Percentiles rank a stretch among this genome's conserved stretches.
Conservation (phyloP, 1,140 invertebrate genomes). For the Ceratitis capitata region DNA sequence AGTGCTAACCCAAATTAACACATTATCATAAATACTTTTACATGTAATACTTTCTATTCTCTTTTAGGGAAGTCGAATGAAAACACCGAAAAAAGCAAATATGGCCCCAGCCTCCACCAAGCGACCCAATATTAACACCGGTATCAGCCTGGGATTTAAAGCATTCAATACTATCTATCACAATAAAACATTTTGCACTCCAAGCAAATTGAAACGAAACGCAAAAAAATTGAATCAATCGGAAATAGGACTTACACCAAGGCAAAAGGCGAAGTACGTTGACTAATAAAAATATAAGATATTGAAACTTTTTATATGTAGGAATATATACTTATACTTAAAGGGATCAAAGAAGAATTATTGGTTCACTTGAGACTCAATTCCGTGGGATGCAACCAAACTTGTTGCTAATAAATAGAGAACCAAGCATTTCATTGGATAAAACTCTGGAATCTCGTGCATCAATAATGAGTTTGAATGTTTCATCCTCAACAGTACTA, state of each 20-base stretch:
- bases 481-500: slow-evolving; percentile 45
- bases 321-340: not conserved
- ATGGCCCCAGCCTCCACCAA: not conserved
- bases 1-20: not conserved
- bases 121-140: not conserved
- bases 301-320: too few relatives aligned
- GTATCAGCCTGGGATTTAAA: not conserved
- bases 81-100: not conserved
- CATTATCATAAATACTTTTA: not conserved
- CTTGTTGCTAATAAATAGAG: not conserved
- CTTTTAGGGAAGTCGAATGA: not conserved
- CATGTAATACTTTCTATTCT: not conserved
- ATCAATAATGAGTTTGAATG: slow-evolving; percentile 43
- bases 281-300: not conserved
- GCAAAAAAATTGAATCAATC: slow-evolving; percentile 42
- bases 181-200: slow-evolving; percentile 46
- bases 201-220: slow-evolving; percentile 33
- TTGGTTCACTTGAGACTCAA: not conserved
- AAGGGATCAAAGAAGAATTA: not conserved
- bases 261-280: slow-evolving; percentile 39
- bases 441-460: not conserved
- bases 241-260: slow-evolving; percentile 45
- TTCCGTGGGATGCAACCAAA: not conserved
- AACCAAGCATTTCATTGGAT: slow-evolving; percentile 33
- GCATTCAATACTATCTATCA: slow-evolving; percentile 24